Base-by-base conservation (phyloP, 2,888 invertebrate species). In the Dolichomitus sp. region DNA sequence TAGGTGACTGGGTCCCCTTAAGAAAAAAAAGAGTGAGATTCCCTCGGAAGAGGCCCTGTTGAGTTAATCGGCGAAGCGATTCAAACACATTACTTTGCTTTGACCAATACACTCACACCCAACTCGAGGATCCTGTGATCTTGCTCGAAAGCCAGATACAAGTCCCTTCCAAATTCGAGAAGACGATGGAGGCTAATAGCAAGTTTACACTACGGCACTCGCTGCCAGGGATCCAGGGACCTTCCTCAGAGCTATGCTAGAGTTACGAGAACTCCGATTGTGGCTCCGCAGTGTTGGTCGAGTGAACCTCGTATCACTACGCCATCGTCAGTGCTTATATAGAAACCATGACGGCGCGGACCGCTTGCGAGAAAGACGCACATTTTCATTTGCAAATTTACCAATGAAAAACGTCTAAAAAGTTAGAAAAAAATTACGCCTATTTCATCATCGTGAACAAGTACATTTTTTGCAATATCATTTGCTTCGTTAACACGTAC, bases 191-290 rank as follows among this genome's bases (percentile, higher is more conserved):
- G 91, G 92, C 92, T 94, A 90, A 89, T 91, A 92, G 93, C 91
- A 76, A 40, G 74, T 69, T 89, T 82, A 89, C 86, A 91, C 94
- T 92, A 92, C 90, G 94, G 90, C 94, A 94, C 94, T 95, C 91
- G 94, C 95, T 94, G 94, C 93, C 94, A 89, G 89, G 85, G 91
- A 93, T 95, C 95, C 94, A 94, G 93, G 94, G 94, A 94, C 94
- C 94, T 94, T 94, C 94, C 94, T 91, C 94, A 93, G 94, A 94
- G 94, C 90, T 66, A 80, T 27, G 37, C 61, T 61, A 37, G 92
- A 93, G 92, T 94, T 92, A 92, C 87, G 69, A 57, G 89, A 91
- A 93, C 94, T 91, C 93, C 90, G 94, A 88, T 75, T 70, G 94
- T 94, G 84, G 91, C 94, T 94, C 94, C 93, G 94, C 82, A 81